A percentile compares a stretch with the other conserved stretches of the same genome.
Evolutionary conservation across 2,888 invertebrate genomes (phyloP).

Genomic region (Phymatocera aterrima): DNA sequence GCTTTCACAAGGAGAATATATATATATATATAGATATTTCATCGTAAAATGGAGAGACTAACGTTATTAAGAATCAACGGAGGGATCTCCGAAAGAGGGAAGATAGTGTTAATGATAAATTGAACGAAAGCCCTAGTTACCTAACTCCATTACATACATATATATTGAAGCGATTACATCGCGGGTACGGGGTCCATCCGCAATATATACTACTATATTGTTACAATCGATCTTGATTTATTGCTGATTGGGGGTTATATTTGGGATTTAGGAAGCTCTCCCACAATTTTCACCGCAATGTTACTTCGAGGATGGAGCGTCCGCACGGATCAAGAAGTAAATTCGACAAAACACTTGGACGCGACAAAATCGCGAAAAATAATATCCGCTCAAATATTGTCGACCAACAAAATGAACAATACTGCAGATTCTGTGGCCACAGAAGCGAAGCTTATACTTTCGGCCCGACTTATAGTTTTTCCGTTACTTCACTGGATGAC

Average conservation of each 20-base stretch:
- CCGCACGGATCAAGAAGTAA: not conserved
- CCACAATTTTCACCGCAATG: not conserved
- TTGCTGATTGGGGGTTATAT: constrained; percentile 36
- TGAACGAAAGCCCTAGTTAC: not conserved
- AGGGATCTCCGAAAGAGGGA: not conserved
- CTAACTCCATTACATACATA: not conserved
- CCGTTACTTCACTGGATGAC: no score
- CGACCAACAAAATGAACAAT: no score
- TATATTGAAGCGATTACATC: constrained; percentile 23
- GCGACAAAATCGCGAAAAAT: no score
- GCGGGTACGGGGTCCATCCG: not conserved
- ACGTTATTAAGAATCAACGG: no score
- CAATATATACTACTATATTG: constrained; percentile 21
- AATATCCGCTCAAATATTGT: no score
- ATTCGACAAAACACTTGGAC: no score
- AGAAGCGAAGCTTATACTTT: no score
- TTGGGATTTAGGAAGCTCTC: constrained; percentile 23
- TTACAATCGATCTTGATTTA: constrained; percentile 29
- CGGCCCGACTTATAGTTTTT: no score
- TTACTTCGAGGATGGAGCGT: not conserved
- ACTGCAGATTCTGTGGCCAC: no score
- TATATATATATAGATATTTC: no score
- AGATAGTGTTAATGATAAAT: constrained; percentile 22
- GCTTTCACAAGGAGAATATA: no score
- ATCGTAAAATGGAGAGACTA: no score